phyloP scores from a whole-genome alignment of 2,113 vertebrate species.

The Myocastor coypus region DNA sequence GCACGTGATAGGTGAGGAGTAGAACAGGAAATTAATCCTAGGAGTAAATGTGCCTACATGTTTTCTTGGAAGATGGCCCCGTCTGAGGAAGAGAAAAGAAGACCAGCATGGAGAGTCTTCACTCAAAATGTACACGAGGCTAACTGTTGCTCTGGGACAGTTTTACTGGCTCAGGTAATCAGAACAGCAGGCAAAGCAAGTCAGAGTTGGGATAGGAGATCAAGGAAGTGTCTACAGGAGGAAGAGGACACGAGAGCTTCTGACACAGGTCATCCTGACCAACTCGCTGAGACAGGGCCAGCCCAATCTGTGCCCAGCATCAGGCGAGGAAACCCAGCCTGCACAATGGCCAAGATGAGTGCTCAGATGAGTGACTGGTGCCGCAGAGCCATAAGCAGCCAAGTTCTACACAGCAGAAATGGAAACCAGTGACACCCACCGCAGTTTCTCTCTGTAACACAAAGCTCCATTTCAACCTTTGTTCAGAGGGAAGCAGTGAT shows the following conservation, averaged over 20 bases:
- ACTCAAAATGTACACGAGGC: not conserved
- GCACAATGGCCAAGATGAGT: not conserved
- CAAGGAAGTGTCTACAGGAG: not conserved
- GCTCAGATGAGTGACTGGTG: not conserved
- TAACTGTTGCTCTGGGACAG: not conserved
- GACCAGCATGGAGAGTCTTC: not conserved
- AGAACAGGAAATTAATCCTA: not conserved
- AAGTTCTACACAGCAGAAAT: not conserved
- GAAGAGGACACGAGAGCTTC: not conserved
- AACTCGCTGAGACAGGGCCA: not conserved
- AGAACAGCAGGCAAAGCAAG: not conserved
- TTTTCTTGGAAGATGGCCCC: not conserved
- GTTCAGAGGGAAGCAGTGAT: not conserved
- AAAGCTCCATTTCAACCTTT: not conserved
- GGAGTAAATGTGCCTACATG: too few relatives aligned
- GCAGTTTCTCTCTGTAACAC: not conserved
- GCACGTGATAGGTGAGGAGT: not conserved
- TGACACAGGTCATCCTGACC: not conserved
- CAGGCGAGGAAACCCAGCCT: not conserved
- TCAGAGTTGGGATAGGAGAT: not conserved
- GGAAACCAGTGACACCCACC: not conserved
- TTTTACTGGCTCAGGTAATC: not conserved
- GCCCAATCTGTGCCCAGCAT: not conserved
- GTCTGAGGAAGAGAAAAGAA: not conserved
- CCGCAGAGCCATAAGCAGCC: not conserved